Conservation (phyloP, 2,888 invertebrate species). For the Agrotis ipsilon region DNA sequence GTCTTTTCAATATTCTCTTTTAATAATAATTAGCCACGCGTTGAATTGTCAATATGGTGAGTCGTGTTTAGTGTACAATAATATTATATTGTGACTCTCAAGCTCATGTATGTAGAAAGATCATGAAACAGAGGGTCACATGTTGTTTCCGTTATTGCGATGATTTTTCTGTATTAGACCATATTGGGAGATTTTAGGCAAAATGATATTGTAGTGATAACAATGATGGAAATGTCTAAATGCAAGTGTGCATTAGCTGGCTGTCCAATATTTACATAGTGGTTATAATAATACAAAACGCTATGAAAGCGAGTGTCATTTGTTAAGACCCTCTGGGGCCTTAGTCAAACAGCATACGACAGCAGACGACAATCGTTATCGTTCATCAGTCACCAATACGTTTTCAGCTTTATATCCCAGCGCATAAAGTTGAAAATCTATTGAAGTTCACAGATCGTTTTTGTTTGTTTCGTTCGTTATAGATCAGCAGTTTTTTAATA, state of each 20-base stretch:
- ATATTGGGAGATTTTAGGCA: background rate
- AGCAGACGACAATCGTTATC: too few species aligned
- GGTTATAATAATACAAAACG: background rate
- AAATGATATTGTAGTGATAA: too few species aligned
- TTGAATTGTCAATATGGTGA: constrained; percentile 4
- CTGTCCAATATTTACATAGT: background rate
- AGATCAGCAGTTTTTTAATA: too few species aligned
- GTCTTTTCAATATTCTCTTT: background rate
- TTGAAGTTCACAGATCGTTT: too few species aligned
- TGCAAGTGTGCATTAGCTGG: too few species aligned
- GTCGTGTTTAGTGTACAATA: constrained; percentile 21
- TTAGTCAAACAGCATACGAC: too few species aligned
- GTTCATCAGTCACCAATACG: too few species aligned
- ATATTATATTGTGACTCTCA: constrained; percentile 1
- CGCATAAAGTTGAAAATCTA: too few species aligned
- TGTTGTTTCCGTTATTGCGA: background rate
- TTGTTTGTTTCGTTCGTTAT: too few species aligned
- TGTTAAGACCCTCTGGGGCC: background rate
- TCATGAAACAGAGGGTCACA: background rate
- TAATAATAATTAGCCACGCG: constrained; percentile 8
- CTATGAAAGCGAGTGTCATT: background rate
- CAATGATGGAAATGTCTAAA: background rate
- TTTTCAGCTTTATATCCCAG: too few species aligned
- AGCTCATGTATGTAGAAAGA: background rate
- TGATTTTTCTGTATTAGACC: too few species aligned